Base-by-base conservation (phyloP, 1,140 invertebrate genomes). In the Heliconius hewitsoni region DNA sequence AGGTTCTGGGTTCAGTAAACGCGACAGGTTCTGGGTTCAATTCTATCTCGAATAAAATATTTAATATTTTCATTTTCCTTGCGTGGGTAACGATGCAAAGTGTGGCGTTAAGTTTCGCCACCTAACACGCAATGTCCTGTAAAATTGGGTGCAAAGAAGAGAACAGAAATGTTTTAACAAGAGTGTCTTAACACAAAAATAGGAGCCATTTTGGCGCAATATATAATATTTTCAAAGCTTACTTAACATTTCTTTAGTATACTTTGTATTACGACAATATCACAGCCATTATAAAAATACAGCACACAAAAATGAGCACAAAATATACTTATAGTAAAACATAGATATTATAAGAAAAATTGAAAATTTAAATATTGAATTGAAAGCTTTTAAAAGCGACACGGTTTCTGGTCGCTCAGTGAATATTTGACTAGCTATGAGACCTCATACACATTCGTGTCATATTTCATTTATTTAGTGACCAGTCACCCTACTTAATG, bases 331-430 rank as follows among this genome's bases (percentile, higher is more conserved):
- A 66, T 66, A 66, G 0, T 66, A 30, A 66, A 30, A 66, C 1
- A 1, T 11, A 66, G 1, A 66, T 30, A 60, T 30, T 73, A 1
- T 73, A 50, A 18, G 27, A 46, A 73, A 73, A 34, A 3, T 27
- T 73, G n/a, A 30, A 73, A 46, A 8, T 13, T 66, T 66, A 5
- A 66, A 66, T 30, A 73, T 73, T 42, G 3, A 66, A 66, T n/a
- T 66, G 60, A 66, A 66, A 66, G 60, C 60, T 66, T 66, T 66
- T 66, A 66, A 66, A 66, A 66, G 27, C 27, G 60, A 66, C 60
- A 66, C 27, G 11, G 60, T 66, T 66, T 66, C 60, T 66, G 23
- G 60, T 66, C 60, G 60, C 60, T 66, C 23, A 66, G 60, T 66
- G 60, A 66, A 66, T 66, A 66, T 66, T 66, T 66, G 8, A 66